Evolutionary conservation across 2,113 vertebrate species (phyloP).

Genomic region (Indicator maculatus): DNA sequence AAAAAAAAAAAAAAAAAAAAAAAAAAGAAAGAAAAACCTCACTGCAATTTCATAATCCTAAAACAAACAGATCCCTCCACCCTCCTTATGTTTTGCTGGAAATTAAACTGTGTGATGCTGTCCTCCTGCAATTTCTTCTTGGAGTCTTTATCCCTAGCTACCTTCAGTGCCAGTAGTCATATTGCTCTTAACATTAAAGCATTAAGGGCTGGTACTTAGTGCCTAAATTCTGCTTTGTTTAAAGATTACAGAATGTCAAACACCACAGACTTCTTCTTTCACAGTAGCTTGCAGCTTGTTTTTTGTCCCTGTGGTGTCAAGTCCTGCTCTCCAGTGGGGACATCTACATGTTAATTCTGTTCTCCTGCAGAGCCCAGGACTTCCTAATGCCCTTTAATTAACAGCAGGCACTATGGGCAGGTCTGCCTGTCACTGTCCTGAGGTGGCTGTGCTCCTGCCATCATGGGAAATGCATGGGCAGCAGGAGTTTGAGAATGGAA

Average conservation of each 20-base stretch:
- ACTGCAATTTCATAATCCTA: constrained; percentile 5
- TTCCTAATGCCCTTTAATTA: not conserved
- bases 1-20: not conserved
- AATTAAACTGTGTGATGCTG: not conserved
- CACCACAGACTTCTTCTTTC: not conserved
- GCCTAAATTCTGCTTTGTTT: not conserved
- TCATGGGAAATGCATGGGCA: not conserved
- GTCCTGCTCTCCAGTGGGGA: not conserved
- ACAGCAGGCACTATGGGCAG: not conserved
- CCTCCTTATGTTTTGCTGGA: not conserved
- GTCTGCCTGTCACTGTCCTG: not conserved
- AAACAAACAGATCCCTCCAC: not conserved
- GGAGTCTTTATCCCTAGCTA: not conserved
- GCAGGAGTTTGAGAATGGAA: not conserved
- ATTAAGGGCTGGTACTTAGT: not conserved
- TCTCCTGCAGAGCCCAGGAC: not conserved
- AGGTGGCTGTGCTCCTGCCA: not conserved
- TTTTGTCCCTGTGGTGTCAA: not conserved
- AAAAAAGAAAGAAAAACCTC: not conserved
- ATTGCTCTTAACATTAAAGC: not conserved
- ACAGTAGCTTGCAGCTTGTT: not conserved
- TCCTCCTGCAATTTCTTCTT: constrained; percentile 3
- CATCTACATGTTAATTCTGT: not conserved
- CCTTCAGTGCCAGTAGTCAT: not conserved
- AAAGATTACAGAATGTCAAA: not conserved